These are phyloP conservation scores for Pangasius larnaudii DNA, from an alignment of 2,797 vertebrate species.

Conservation along the genomic window DNA sequence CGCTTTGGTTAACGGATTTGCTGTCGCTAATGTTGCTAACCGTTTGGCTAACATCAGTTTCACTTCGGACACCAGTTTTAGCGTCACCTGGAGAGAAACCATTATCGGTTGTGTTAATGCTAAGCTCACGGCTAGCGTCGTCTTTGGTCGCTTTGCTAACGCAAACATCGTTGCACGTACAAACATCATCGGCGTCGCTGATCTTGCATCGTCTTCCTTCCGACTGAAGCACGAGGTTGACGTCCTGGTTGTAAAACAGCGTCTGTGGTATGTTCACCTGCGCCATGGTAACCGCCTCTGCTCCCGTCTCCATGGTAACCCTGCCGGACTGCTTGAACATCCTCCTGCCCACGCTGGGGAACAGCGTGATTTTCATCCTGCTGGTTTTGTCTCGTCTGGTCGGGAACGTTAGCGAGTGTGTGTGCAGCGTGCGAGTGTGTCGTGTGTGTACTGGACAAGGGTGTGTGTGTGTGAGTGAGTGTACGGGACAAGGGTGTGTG, in stretches of 20 bases:
- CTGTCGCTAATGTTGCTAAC: not conserved
- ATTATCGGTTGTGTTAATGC: not conserved
- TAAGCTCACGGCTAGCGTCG: not conserved
- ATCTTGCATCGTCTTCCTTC: not conserved
- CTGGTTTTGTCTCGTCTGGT: slow-evolving; percentile 62
- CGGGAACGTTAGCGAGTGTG: not conserved
- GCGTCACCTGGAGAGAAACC: not conserved
- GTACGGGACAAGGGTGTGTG: not conserved
- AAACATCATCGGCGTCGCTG: not conserved
- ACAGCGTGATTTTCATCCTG: slow-evolving; percentile 75
- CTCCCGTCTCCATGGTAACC: not conserved
- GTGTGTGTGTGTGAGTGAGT: not conserved
- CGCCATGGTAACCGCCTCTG: slow-evolving; percentile 44
- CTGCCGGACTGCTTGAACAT: not conserved
- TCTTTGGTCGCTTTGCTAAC: not conserved
- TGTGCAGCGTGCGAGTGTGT: not conserved
- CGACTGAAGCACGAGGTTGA: slow-evolving; percentile 71
- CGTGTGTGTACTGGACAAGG: not conserved
- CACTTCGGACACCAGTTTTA: not conserved
- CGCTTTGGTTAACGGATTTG: not conserved
- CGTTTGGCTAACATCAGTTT: not conserved
- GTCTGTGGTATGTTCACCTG: slow-evolving; percentile 73
- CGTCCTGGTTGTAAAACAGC: slow-evolving; percentile 75
- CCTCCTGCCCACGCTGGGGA: slow-evolving; percentile 64
- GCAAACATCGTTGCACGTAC: not conserved